Evolutionary conservation across 2,888 invertebrate species (phyloP).

Genomic region (Drosophila trichaetosa): DNA sequence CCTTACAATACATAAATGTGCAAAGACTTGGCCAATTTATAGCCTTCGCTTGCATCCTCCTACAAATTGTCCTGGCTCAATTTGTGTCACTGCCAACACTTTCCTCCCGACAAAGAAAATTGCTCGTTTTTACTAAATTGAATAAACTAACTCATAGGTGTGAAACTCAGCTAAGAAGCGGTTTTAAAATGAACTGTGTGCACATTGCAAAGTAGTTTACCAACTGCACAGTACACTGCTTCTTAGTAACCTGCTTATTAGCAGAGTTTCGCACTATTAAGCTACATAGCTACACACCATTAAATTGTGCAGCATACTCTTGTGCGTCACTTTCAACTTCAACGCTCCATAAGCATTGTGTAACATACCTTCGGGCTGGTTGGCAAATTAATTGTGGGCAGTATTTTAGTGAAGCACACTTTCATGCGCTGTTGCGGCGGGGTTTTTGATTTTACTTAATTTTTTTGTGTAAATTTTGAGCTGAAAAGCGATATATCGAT

Average conservation of each 20-base stretch:
- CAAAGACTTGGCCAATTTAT: too few relatives aligned
- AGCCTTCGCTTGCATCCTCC: too few relatives aligned
- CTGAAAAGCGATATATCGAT: too few relatives aligned
- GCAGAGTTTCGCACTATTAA: neutral
- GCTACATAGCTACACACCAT: neutral
- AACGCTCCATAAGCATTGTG: neutral
- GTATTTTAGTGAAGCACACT: neutral
- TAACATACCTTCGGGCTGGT: neutral
- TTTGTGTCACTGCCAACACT: neutral
- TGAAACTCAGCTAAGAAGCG: neutral
- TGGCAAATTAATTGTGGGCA: neutral
- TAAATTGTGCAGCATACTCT: neutral
- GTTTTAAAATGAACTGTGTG: accelerated
- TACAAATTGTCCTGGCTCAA: neutral
- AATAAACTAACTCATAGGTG: neutral
- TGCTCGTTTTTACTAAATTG: neutral
- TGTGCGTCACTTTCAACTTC: neutral
- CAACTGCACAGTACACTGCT: neutral
- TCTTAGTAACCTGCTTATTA: neutral
- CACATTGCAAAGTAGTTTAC: neutral
- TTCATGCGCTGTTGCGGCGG: neutral
- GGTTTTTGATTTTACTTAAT: neutral
- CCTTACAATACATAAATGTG: neutral
- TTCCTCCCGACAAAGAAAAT: neutral
- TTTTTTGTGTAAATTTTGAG: neutral